A percentile compares a stretch with the other conserved stretches of the same genome.
Evolutionary conservation across 2,888 invertebrate species (phyloP).

Genomic region (Trissolcus japonicus): DNA sequence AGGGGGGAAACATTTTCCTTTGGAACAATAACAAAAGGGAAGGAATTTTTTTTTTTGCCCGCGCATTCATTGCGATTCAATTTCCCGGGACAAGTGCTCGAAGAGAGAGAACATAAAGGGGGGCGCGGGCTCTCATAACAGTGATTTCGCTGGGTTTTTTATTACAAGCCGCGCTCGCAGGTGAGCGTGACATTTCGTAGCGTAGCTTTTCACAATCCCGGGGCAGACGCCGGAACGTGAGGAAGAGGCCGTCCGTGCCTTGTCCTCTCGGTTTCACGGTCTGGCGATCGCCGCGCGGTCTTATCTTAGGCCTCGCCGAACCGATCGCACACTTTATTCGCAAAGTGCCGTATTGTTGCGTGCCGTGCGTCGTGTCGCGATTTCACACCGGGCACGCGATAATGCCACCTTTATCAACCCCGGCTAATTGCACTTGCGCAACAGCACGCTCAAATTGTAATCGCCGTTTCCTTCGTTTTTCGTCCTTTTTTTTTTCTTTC

Average conservation of each 20-base stretch:
- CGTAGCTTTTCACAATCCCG: conserved; percentile 18
- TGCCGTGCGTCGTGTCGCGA: conserved; percentile 24
- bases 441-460: conserved; percentile 22
- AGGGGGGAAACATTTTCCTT: no score
- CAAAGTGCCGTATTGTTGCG: conserved; percentile 20
- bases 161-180: conserved; percentile 26
- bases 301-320: neutral
- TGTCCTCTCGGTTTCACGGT: conserved; percentile 70
- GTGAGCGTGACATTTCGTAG: conserved; percentile 31
- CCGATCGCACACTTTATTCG: neutral
- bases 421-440: conserved; percentile 32
- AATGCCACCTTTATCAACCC: conserved; percentile 33
- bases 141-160: conserved; percentile 9
- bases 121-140: no score
- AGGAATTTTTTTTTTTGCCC: no score
- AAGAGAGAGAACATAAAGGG: no score
- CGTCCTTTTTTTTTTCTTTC: conserved; percentile 1
- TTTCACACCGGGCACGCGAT: conserved; percentile 46
- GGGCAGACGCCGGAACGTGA: conserved; percentile 64
- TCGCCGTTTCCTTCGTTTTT: conserved; percentile 16
- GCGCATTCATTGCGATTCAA: no score
- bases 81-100: no score
- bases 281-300: conserved; percentile 62
- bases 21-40: no score
- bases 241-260: conserved; percentile 60